Evolutionary conservation across 2,113 vertebrate genomes (phyloP).

Genomic region (Pitta sordida): DNA sequence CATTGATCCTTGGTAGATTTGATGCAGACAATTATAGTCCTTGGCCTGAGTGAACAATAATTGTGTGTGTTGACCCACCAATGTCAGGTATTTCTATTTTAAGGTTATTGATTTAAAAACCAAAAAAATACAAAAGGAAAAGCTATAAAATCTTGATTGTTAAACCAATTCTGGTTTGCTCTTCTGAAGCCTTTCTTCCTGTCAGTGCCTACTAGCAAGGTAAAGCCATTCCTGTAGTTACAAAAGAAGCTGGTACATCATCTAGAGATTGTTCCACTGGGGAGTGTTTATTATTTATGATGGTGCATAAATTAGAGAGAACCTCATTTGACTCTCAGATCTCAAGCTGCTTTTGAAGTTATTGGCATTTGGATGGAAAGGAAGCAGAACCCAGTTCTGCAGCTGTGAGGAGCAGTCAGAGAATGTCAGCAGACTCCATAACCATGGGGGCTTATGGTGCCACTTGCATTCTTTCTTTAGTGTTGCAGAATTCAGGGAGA

Average conservation of each 20-base stretch:
- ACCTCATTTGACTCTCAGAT: not conserved
- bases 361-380: not conserved
- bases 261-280: not conserved
- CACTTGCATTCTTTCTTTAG: not conserved
- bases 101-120: not conserved
- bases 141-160: not conserved
- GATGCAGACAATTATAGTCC: not conserved
- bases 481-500: not conserved
- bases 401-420: not conserved
- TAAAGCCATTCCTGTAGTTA: not conserved
- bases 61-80: not conserved
- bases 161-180: not conserved
- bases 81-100: constrained; percentile 27
- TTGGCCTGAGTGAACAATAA: not conserved
- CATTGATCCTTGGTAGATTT: not conserved
- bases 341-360: not conserved
- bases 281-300: not conserved
- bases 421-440: not conserved
- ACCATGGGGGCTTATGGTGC: not conserved
- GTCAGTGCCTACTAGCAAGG: not conserved
- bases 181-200: constrained; percentile 1
- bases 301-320: not conserved
- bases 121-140: not conserved
- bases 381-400: not conserved
- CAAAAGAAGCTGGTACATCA: not conserved